Base-by-base conservation (phyloP, 1,140 invertebrate species). In the Lerema accius region DNA sequence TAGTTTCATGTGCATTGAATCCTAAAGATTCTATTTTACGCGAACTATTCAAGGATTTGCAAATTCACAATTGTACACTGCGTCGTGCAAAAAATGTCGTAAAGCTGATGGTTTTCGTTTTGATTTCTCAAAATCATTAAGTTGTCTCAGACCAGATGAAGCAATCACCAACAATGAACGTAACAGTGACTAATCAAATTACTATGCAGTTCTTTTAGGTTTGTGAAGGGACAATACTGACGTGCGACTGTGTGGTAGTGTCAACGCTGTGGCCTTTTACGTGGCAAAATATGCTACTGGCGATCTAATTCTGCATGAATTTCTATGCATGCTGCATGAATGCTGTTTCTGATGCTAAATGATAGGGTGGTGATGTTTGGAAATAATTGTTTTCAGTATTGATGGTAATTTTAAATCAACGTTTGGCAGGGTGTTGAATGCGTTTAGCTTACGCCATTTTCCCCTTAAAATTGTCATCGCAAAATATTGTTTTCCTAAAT, bases 401-500 rank as follows among this genome's bases (percentile, higher is more conserved):
- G 56, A 72, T 53, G 26, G 70, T n/a, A n/a, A n/a, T 0, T 40
- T 68, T n/a, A n/a, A n/a, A n/a, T n/a, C n/a, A n/a, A n/a, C n/a
- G n/a, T n/a, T n/a, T n/a, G n/a, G n/a, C n/a, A 15, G 64, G 69
- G 1, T 63, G 61, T 48, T 1, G 65, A 74, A 69, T 50, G 23
- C 9, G 67, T 70, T 64, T 13, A 13, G 70, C 1, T 26, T 67
- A 9, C 67, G 55, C 15, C 70, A 72, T n/a, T 63, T 60, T 76
- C 6, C 53, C 61, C 3, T 16, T 77, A 4, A 67, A 63, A 9
- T 65, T 67, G 42, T 53, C 40, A 23, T 63, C 63, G 0, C 28
- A 66, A 14, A 71, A 76, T 55, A 50, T 43, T 13, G 68, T 71
- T 13, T 76, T 76, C 40, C 53, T 76, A 26, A 71, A 76, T 40